Evolutionary conservation across 2,113 vertebrate species (phyloP).

Genomic region (Apteryx owenii): DNA sequence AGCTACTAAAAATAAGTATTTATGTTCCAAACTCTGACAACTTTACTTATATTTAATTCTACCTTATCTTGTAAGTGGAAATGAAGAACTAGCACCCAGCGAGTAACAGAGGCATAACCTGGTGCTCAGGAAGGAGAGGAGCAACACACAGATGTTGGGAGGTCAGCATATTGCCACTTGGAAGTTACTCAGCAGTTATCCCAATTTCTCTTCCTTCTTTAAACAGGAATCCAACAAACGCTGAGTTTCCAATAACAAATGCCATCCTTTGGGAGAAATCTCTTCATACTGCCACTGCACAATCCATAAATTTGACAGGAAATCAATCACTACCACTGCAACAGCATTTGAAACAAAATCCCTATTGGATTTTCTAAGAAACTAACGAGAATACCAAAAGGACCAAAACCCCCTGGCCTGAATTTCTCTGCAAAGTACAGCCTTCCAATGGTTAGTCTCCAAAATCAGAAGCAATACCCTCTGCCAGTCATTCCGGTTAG

Average conservation of each 20-base stretch:
- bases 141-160: neutral
- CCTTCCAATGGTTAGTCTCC: neutral
- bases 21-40: neutral
- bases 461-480: neutral
- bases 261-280: conserved; percentile 29
- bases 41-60: neutral
- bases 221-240: conserved; percentile 16
- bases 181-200: neutral
- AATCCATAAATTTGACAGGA: conserved; percentile 55
- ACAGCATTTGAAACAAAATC: conserved; percentile 49
- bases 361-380: neutral
- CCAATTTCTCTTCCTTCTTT: conserved; percentile 14
- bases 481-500: neutral
- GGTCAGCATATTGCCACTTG: neutral
- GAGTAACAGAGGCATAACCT: neutral
- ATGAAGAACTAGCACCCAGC: neutral
- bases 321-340: conserved; percentile 53
- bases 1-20: neutral
- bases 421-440: neutral
- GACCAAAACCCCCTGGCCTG: neutral
- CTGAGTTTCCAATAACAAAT: neutral
- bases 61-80: neutral
- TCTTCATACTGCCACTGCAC: conserved; percentile 8
- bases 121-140: neutral
- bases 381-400: neutral